These are phyloP conservation scores for Hydractinia symbiolongicarpus DNA, from an alignment of 30 jellyfish, hydroid and myxozoan genomes.

Conservation along the genomic window DNA sequence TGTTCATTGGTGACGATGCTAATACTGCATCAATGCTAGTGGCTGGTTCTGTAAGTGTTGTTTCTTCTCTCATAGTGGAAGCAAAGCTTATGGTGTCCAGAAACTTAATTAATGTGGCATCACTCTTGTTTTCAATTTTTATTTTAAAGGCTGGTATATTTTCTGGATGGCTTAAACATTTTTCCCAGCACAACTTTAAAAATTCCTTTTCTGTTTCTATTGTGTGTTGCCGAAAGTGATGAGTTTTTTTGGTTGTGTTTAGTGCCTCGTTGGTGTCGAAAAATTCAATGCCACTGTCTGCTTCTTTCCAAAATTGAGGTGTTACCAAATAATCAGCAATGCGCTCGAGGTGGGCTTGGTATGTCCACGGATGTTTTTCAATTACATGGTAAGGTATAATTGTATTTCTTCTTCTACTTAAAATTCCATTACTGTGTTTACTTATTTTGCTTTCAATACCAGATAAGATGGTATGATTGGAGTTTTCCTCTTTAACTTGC, in stretches of 20 bases:
- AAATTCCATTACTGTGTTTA: neutral
- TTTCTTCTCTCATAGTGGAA: too few species aligned
- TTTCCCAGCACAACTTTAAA: neutral
- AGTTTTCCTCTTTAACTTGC: neutral
- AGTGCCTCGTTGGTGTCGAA: neutral
- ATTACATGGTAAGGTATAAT: neutral
- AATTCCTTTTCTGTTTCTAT: neutral
- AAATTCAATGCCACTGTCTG: neutral
- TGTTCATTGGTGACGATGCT: too few species aligned
- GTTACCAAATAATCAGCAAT: neutral
- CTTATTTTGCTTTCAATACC: neutral
- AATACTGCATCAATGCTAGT: too few species aligned
- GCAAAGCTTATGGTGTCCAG: too few species aligned
- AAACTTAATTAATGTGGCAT: neutral
- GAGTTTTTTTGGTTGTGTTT: neutral
- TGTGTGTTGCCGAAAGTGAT: neutral
- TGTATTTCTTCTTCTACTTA: neutral
- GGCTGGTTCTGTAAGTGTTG: too few species aligned
- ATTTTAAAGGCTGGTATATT: neutral
- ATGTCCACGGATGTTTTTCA: neutral
- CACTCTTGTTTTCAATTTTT: neutral
- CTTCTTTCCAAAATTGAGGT: neutral
- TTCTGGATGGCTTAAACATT: neutral
- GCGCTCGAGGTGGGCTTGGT: neutral
- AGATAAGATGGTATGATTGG: neutral